Base-by-base conservation (phyloP, 2,113 vertebrate species). In the Campylomormyrus numenius region DNA sequence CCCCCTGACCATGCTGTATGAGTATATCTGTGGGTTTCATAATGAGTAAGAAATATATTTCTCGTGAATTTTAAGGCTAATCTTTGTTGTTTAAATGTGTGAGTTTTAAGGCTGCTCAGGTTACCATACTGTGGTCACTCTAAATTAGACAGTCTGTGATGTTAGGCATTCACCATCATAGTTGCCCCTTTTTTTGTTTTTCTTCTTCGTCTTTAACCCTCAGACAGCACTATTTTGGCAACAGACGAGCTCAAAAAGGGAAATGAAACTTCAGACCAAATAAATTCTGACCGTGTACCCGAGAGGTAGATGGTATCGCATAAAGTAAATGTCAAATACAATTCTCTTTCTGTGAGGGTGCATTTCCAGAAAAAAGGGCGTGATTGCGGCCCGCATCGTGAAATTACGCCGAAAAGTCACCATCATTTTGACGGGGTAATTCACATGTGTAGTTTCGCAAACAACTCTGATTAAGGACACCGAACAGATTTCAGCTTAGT, bases 261-360 rank as follows among this genome's bases (percentile, higher is more conserved):
- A 95, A 96, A 94, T 93, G 92, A 94, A 94, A 93, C 93, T 93
- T 95, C 92, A 94, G 93, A 92, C 92, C 94, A 93, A 93, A 92
- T 94, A 94, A 94, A 95, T 92, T 94, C 91, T 91, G 90, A 93
- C 90, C 91, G 91, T 89, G 92, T 91, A 93, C 93, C 92, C 93
- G 92, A 94, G 94, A 92, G 92, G 91, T 91, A 91, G 92, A 94
- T 92, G 92, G 93, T 94, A 94, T 95, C 94, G 84, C 91, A 85
- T 52, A 86, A 94, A 91, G 91, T 91, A 93, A 21, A 94, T 94
- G 95, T 94, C 93, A 93, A 89, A 89, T 92, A 88, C 91, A 62
- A 93, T 94, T 94, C 91, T 77, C 8, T 42, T 88, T 77, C 39
- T 66, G 48, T 35, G 49, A 48, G 80, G 66, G 56, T 77, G 19